Conservation (phyloP, 2,888 invertebrate species). For the Eupeodes luniger region DNA sequence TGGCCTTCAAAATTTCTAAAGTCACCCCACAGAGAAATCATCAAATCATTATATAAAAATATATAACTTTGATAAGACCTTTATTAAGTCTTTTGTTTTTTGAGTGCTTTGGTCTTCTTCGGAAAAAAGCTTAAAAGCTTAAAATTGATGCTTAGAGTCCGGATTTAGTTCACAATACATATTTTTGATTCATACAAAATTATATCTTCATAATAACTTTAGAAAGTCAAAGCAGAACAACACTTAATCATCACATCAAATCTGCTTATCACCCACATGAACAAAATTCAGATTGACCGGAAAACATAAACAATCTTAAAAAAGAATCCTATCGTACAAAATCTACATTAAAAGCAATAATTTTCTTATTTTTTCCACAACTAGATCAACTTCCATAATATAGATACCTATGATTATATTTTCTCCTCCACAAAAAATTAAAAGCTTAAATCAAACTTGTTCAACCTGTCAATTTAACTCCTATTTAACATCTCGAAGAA, state of each 20-base stretch:
- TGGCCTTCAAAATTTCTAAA: too few relatives aligned
- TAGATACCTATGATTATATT: not conserved
- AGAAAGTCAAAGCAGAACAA: conserved; percentile 11
- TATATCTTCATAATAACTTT: not conserved
- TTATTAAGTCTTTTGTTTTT: too few relatives aligned
- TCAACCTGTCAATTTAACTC: conserved; percentile 53
- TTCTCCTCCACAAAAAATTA: conserved; percentile 33
- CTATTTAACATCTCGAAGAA: conserved; percentile 16
- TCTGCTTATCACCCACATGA: conserved; percentile 10
- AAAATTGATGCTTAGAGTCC: too few relatives aligned
- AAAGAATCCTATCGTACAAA: not conserved
- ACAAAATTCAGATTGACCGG: conserved; percentile 4
- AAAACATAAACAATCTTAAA: conserved; percentile 22
- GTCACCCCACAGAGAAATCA: too few relatives aligned
- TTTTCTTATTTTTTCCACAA: conserved; percentile 56
- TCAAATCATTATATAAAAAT: too few relatives aligned
- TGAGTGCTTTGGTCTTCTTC: too few relatives aligned
- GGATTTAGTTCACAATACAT: too few relatives aligned
- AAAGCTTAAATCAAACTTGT: conserved; percentile 47
- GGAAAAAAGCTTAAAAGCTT: too few relatives aligned
- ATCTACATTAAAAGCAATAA: conserved; percentile 35
- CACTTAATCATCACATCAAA: conserved; percentile 24
- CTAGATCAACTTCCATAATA: conserved; percentile 9
- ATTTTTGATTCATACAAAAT: not conserved
- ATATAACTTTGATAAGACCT: too few relatives aligned